phyloP scores from a whole-genome alignment of 2,888 invertebrate genomes.

The Platycheirus rosarum region DNA sequence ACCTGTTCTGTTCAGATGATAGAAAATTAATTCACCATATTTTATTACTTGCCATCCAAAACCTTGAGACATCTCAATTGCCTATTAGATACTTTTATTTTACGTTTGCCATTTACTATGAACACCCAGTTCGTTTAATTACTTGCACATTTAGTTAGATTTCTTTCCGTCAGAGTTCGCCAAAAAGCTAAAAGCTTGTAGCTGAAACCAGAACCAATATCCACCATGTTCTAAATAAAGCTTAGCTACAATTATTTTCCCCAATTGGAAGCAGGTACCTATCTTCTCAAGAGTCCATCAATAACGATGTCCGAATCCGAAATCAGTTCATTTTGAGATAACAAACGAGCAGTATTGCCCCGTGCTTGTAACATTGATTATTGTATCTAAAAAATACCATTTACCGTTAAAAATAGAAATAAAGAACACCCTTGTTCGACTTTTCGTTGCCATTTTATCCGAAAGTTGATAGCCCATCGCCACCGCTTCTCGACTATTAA shows the following conservation, averaged over 20 bases:
- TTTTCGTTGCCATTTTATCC: constrained; percentile 21
- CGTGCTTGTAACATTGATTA: constrained; percentile 9
- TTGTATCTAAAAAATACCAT: too few relatives aligned
- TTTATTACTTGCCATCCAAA: too few relatives aligned
- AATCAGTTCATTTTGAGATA: constrained; percentile 70
- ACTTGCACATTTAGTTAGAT: too few relatives aligned
- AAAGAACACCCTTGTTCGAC: constrained; percentile 12
- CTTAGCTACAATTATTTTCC: constrained; percentile 21
- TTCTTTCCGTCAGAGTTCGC: constrained; percentile 22
- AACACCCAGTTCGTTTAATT: too few relatives aligned
- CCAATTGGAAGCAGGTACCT: constrained; percentile 49
- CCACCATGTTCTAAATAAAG: constrained; percentile 1
- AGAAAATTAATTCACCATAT: too few relatives aligned
- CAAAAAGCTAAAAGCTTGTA: neutral
- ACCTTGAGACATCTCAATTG: too few relatives aligned
- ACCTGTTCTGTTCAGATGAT: too few relatives aligned
- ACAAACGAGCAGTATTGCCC: constrained; percentile 32
- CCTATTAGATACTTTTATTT: too few relatives aligned
- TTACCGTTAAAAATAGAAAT: constrained; percentile 28
- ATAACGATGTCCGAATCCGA: constrained; percentile 66
- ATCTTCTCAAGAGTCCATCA: constrained; percentile 62
- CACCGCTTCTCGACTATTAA: too few relatives aligned
- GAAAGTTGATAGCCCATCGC: constrained; percentile 50
- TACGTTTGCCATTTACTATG: too few relatives aligned
- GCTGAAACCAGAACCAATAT: neutral